Base-by-base conservation (phyloP, 1,140 invertebrate species). In the Brachionus asplanchnoidis region DNA sequence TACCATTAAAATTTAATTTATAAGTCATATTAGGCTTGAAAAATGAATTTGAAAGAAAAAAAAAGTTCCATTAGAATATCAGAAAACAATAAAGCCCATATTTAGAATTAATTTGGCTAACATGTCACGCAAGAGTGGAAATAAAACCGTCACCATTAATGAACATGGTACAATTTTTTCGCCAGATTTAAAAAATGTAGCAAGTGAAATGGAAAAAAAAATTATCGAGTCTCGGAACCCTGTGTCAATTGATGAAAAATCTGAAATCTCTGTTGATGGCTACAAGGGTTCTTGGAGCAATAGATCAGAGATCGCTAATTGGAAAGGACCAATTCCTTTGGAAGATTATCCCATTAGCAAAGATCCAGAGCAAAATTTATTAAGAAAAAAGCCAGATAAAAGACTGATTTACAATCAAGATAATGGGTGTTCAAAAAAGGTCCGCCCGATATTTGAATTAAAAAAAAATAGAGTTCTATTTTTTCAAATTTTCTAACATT, bases 361-460 rank as follows among this genome's bases (percentile, higher is more conserved):
- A 28, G 82, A 84, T 56, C 70, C 82, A 26, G 32, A 75, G 11
- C 82, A 65, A 9, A 28, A 84, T 70, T 12, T 84, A 14, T 28
- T 84, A 14, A 32, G 7, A 11, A 28, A 44, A 56, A 56, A 83
- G n/a, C 32, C 40, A 17, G 26, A 68, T 46, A 32, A 6, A 6
- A 32, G n/a, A 23, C 36, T 73, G 6, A 26, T 83, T 14, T 84
- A 70, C 23, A 75, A 82, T 36, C 65, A 84, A 23, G 68, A 70
- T 28, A n/a, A n/a, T n/a, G n/a, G n/a, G n/a, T n/a, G n/a, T n/a
- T n/a, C n/a, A n/a, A n/a, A n/a, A n/a, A n/a, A n/a, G n/a, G n/a
- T n/a, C n/a, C n/a, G n/a, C n/a, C n/a, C n/a, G n/a, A n/a, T n/a
- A n/a, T n/a, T n/a, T n/a, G n/a, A n/a, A n/a, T n/a, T n/a, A n/a